Conservation (phyloP, 2,113 vertebrate species). For the Fukomys damarensis region DNA sequence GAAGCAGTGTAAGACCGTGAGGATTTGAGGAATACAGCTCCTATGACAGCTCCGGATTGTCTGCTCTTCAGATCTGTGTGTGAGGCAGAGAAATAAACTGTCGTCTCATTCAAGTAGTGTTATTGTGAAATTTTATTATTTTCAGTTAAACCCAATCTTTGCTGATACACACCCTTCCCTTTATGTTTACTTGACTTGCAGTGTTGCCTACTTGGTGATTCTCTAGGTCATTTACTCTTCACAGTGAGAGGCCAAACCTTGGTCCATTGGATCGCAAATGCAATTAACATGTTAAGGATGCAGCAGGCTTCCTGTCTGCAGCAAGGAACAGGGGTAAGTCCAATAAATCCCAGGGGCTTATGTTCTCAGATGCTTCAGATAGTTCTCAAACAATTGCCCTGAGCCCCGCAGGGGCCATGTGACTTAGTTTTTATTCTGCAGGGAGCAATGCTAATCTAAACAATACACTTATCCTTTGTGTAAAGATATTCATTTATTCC, state of each 20-base stretch:
- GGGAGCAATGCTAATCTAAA: neutral
- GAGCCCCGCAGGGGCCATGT: neutral
- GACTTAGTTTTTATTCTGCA: slow-evolving; percentile 10
- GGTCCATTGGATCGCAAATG: neutral
- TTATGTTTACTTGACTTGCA: neutral
- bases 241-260: neutral
- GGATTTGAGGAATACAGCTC: neutral
- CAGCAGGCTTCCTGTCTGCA: neutral
- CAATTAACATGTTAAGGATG: neutral
- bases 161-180: neutral
- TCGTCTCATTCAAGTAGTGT: neutral
- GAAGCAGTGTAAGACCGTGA: neutral
- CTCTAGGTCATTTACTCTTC: neutral
- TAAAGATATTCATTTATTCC: neutral
- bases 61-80: neutral
- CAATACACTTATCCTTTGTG: neutral
- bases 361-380: neutral
- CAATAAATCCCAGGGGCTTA: neutral
- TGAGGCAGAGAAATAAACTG: neutral
- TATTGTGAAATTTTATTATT: neutral
- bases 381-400: neutral
- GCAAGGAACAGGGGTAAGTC: neutral
- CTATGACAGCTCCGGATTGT: neutral
- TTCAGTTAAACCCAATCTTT: neutral
- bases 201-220: neutral